A percentile compares a stretch with the other conserved stretches of the same genome.
These are phyloP conservation scores for Periophthalmus magnuspinnatus DNA, from an alignment of 2,797 vertebrate genomes.

Conservation along the genomic window DNA sequence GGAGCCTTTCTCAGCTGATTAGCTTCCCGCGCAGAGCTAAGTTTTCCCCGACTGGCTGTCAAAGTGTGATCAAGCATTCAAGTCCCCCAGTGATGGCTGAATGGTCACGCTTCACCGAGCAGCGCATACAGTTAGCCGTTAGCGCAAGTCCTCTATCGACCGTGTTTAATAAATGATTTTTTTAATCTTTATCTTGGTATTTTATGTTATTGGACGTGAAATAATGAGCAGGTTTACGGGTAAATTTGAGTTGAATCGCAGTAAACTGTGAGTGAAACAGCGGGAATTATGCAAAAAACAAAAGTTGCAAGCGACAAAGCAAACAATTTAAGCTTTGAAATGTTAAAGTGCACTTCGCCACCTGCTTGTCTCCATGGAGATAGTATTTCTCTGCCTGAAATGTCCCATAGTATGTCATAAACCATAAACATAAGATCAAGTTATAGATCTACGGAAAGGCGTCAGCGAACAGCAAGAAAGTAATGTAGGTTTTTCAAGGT, in stretches of 20 bases:
- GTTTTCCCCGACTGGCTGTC: conserved; percentile 23
- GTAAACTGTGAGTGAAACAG: too few species aligned
- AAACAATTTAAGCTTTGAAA: background rate
- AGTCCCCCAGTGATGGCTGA: conserved; percentile 18
- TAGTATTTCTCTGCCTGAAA: background rate
- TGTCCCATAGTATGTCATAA: background rate
- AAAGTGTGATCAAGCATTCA: conserved; percentile 20
- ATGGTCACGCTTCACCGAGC: conserved; percentile 3
- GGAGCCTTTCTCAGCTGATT: conserved; percentile 9
- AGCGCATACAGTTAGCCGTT: conserved; percentile 4
- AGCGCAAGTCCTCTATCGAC: background rate
- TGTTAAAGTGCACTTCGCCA: background rate
- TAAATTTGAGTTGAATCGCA: too few species aligned
- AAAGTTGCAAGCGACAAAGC: background rate
- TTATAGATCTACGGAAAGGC: too few species aligned
- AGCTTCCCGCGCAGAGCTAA: conserved; percentile 16
- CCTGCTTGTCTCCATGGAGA: background rate
- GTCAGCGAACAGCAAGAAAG: too few species aligned
- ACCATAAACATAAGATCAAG: too few species aligned
- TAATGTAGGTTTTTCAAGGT: too few species aligned
- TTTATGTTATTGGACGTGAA: background rate
- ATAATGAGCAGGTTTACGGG: background rate
- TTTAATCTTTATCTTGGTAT: background rate
- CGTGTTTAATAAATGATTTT: background rate
- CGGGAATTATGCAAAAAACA: background rate